Evolutionary conservation across 2,113 vertebrate genomes (phyloP).

Genomic region (Cebus imitator): DNA sequence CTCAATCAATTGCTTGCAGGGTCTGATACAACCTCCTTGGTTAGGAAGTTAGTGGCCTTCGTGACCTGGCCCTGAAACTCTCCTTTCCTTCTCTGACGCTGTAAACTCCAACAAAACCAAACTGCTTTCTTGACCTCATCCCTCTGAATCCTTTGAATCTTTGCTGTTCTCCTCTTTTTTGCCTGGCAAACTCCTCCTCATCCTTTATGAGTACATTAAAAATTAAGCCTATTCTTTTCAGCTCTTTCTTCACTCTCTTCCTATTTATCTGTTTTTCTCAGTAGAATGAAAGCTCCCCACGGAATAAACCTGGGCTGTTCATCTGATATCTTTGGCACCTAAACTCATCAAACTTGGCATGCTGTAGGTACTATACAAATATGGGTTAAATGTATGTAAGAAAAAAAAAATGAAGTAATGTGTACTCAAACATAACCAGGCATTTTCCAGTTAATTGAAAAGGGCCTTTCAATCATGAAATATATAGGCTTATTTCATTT

Average conservation of each 20-base stretch:
- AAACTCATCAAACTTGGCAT: background rate
- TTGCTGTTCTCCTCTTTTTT: background rate
- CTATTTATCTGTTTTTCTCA: background rate
- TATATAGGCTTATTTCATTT: background rate
- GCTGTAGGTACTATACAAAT: background rate
- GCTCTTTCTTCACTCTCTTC: background rate
- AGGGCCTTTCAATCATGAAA: background rate
- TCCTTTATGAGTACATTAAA: background rate
- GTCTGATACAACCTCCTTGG: background rate
- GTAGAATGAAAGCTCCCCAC: background rate
- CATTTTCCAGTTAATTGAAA: background rate
- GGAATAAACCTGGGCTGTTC: background rate
- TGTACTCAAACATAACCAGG: background rate
- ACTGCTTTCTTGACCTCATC: background rate
- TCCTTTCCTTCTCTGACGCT: background rate
- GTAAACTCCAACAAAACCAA: background rate
- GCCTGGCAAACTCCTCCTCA: background rate
- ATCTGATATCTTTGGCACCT: background rate
- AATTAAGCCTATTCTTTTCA: background rate
- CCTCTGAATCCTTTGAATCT: background rate
- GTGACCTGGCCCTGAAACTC: background rate
- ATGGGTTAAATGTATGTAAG: background rate
- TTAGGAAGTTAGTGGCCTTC: background rate
- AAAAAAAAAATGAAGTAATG: background rate
- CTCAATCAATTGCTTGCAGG: background rate